A percentile compares a stretch with the other conserved stretches of the same genome.
These are phyloP conservation scores for Malurus splendens DNA, from an alignment of 2,797 vertebrate genomes.

Conservation along the genomic window DNA sequence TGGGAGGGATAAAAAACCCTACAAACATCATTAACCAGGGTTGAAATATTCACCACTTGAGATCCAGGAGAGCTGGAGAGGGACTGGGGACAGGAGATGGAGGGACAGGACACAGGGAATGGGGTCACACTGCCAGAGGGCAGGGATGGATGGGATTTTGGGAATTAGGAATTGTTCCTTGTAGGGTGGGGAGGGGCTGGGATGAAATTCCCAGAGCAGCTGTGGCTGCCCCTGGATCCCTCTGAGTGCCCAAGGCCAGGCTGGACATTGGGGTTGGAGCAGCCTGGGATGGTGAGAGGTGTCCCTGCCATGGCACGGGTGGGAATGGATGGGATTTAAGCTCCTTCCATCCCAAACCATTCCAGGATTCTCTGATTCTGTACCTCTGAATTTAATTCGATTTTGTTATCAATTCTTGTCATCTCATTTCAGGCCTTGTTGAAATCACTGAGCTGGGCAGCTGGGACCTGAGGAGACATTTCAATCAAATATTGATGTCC, in stretches of 20 bases:
- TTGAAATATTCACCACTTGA: no score
- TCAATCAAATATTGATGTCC: not conserved
- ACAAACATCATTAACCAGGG: no score
- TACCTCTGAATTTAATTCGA: not conserved
- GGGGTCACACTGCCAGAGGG: not conserved
- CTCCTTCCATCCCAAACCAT: not conserved
- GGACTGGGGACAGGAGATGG: not conserved
- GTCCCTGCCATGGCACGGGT: not conserved
- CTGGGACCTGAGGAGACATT: not conserved
- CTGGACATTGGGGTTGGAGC: not conserved
- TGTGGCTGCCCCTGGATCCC: not conserved
- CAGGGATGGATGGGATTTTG: accelerated
- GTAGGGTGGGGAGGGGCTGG: not conserved
- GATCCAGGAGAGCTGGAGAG: no score
- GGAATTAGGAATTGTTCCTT: not conserved
- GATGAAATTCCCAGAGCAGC: not conserved
- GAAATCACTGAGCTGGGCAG: not conserved
- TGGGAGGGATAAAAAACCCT: no score
- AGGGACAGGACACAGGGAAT: not conserved
- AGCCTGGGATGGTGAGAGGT: not conserved
- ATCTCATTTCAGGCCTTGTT: not conserved
- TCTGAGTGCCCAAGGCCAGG: not conserved
- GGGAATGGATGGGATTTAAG: accelerated
- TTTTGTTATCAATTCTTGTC: not conserved
- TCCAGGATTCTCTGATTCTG: not conserved